Evolutionary conservation across 2,113 vertebrate genomes (phyloP), one percentile per base, ranked within the genome.

Genomic region (Pipa parva): DNA sequence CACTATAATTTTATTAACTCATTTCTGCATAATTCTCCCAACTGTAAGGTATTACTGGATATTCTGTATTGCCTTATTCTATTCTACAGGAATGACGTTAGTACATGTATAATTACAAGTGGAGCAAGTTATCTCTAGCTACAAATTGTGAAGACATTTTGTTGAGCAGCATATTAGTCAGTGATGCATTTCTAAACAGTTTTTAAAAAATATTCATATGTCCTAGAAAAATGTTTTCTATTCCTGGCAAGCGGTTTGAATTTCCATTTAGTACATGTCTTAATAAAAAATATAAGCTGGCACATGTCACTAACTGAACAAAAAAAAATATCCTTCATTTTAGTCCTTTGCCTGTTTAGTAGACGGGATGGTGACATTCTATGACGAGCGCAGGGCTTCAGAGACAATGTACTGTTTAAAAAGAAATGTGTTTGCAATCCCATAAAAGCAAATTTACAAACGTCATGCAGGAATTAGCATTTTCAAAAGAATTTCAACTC

Each of bases 381-480:
- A 18, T 70, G 58, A 70, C 58, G 58, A 61, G 48, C 18, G 17
- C 31, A 50, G 49, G 42, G 46, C 45, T 61, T 70, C 51, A 54
- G 57, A 48, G 54, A 61, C 46, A 26, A 31, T 9, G 48, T 45
- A 61, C n/a, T 61, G 66, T 70, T 70, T 70, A 70, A 70, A 70
- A 70, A 70, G 48, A 54, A 61, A 52, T 42, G 27, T 33, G 66
- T 45, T 61, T 33, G 15, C 33, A 61, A 54, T 70, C 57, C 45
- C 66, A 61, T 70, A 70, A 70, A 70, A 70, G 58, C 46, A 29
- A 70, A 60, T 70, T 70, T 49, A 61, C 58, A 33, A 28, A 61
- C 66, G 57, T 70, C 66, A 70, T 61, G 25, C 18, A 54, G 66
- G 66, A 61, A 70, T 70, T 61, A 70, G 66, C 48, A 54, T 70